Percentiles rank a stretch among this genome's conserved stretches.
Evolutionary conservation across 2,888 invertebrate genomes (phyloP).

Genomic region (Crioceris asparagi): DNA sequence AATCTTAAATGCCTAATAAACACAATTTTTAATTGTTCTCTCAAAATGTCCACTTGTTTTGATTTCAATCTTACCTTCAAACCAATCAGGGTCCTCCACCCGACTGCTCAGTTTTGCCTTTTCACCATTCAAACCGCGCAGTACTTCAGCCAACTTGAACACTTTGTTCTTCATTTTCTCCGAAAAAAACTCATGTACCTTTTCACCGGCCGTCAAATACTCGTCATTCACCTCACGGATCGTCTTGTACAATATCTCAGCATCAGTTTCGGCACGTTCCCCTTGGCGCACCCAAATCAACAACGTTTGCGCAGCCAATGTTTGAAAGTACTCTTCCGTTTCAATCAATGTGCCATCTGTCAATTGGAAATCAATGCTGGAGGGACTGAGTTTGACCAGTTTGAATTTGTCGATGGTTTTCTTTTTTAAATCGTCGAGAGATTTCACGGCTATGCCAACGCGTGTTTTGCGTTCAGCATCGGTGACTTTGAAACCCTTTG

Average conservation of each 20-base stretch:
- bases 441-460: slow-evolving; percentile 60
- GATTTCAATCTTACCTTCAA: slow-evolving; percentile 46
- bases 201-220: slow-evolving; percentile 57
- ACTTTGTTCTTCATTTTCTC: slow-evolving; percentile 52
- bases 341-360: slow-evolving; percentile 60
- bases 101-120: slow-evolving; percentile 48
- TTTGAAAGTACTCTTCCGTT: slow-evolving; percentile 66
- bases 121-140: slow-evolving; percentile 42
- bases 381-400: slow-evolving; percentile 27
- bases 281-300: slow-evolving; percentile 45
- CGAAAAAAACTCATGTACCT: slow-evolving; percentile 63
- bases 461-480: slow-evolving; percentile 55
- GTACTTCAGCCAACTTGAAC: slow-evolving; percentile 37
- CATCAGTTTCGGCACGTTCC: slow-evolving; percentile 43
- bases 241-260: slow-evolving; percentile 60
- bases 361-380: slow-evolving; percentile 33
- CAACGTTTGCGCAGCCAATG: slow-evolving; percentile 63
- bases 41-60: background rate
- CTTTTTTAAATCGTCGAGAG: slow-evolving; percentile 51
- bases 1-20: background rate
- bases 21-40: too few relatives aligned
- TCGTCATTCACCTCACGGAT: slow-evolving; percentile 57
- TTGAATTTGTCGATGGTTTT: slow-evolving; percentile 55
- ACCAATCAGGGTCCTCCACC: slow-evolving; percentile 66
- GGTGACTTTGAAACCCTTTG: slow-evolving; percentile 64